These are phyloP conservation scores for Apteryx owenii DNA, from an alignment of 2,113 vertebrate genomes.

Conservation along the genomic window DNA sequence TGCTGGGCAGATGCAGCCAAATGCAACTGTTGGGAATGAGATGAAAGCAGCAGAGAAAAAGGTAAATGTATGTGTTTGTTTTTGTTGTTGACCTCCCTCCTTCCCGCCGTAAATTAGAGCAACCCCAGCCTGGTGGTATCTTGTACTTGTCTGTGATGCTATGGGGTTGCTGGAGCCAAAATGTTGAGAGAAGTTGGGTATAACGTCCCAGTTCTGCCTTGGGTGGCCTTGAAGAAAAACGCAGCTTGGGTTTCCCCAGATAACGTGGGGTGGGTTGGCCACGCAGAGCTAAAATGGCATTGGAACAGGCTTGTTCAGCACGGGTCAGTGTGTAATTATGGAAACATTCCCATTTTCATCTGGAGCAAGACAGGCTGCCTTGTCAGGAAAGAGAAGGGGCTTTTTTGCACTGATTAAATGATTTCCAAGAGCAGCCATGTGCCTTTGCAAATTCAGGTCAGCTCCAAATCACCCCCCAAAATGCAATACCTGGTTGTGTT, in stretches of 20 bases:
- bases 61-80: neutral
- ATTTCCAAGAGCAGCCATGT: neutral
- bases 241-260: neutral
- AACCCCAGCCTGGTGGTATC: neutral
- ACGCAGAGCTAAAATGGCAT: neutral
- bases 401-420: neutral
- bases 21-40: neutral
- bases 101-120: neutral
- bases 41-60: neutral
- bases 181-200: neutral
- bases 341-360: neutral
- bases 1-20: neutral
- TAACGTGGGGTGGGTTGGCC: neutral
- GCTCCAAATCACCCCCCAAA: neutral
- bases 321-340: neutral
- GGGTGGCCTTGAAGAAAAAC: neutral
- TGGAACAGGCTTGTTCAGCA: neutral
- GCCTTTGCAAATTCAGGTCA: neutral
- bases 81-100: neutral
- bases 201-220: fast-evolving
- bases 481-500: neutral
- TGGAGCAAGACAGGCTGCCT: neutral
- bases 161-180: fast-evolving
- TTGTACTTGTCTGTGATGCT: neutral
- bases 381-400: neutral